Conservation (phyloP, 2,797 vertebrate species). For the Falco peregrinus region DNA sequence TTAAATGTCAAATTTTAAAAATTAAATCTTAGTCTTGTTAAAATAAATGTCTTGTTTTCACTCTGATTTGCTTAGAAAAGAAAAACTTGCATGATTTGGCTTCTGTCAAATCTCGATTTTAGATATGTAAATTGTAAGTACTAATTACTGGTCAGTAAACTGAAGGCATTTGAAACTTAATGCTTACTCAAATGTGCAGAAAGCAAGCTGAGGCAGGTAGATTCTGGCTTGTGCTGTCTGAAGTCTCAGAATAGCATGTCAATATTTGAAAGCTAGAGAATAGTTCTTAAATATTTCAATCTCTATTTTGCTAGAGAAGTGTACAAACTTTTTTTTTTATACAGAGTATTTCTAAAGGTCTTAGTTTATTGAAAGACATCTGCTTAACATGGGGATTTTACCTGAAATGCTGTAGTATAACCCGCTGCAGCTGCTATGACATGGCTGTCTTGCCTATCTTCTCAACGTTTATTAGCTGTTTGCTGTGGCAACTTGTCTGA, state of each 20-base stretch:
- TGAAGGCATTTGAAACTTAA: neutral
- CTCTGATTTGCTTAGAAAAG: constrained; percentile 32
- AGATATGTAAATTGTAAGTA: neutral
- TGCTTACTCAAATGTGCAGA: no score
- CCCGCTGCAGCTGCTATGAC: accelerated
- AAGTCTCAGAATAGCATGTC: neutral
- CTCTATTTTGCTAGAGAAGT: neutral
- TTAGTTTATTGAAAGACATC: neutral
- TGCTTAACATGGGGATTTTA: accelerated
- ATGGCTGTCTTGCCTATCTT: neutral
- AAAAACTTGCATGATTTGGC: neutral
- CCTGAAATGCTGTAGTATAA: neutral
- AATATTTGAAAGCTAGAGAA: neutral
- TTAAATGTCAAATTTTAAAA: constrained; percentile 75
- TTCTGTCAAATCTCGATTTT: constrained; percentile 8
- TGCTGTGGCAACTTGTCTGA: neutral
- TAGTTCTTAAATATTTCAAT: neutral
- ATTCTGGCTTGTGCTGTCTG: neutral
- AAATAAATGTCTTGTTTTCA: constrained; percentile 67
- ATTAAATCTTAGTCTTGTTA: constrained; percentile 77
- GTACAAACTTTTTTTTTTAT: accelerated
- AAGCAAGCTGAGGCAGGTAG: neutral
- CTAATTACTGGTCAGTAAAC: neutral
- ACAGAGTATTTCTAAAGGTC: neutral
- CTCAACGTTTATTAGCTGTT: neutral